phyloP scores from a whole-genome alignment of 2,797 vertebrate species.

The Typhlichthys subterraneus region DNA sequence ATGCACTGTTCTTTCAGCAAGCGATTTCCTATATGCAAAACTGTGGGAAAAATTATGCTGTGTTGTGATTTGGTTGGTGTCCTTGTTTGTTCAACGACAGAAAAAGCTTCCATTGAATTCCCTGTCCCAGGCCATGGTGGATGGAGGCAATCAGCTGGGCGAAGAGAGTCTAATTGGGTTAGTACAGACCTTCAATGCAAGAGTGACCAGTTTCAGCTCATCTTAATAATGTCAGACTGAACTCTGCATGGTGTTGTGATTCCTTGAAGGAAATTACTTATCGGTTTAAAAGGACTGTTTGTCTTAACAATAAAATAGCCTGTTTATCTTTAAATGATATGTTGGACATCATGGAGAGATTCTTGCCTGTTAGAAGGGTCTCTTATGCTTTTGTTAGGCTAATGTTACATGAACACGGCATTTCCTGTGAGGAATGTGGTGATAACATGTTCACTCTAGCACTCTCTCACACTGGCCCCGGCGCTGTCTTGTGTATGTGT shows the following conservation, averaged over 20 bases:
- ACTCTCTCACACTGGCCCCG: background rate
- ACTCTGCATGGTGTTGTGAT: background rate
- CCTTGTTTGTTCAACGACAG: slow-evolving; percentile 66
- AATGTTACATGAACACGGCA: background rate
- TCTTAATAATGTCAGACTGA: background rate
- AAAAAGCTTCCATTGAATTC: slow-evolving; percentile 91
- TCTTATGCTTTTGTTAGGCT: background rate
- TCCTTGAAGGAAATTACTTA: background rate
- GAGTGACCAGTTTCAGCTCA: background rate
- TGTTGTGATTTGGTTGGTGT: background rate
- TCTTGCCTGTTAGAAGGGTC: too few relatives aligned
- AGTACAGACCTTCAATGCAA: background rate
- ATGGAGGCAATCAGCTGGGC: slow-evolving; percentile 85
- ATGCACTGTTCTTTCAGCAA: background rate
- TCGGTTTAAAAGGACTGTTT: background rate
- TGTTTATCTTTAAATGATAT: too few relatives aligned
- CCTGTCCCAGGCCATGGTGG: slow-evolving; percentile 90
- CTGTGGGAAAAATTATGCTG: background rate
- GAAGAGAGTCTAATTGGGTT: slow-evolving; percentile 89
- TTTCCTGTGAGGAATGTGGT: slow-evolving; percentile 4
- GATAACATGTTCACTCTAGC: slow-evolving; percentile 2
- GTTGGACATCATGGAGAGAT: background rate
- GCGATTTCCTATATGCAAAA: background rate
- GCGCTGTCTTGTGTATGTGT: slow-evolving; percentile 52
- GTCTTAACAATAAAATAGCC: too few relatives aligned